These are phyloP conservation scores for Drosophila quadrilineata DNA, from an alignment of 1,140 invertebrate species.

Conservation along the genomic window DNA sequence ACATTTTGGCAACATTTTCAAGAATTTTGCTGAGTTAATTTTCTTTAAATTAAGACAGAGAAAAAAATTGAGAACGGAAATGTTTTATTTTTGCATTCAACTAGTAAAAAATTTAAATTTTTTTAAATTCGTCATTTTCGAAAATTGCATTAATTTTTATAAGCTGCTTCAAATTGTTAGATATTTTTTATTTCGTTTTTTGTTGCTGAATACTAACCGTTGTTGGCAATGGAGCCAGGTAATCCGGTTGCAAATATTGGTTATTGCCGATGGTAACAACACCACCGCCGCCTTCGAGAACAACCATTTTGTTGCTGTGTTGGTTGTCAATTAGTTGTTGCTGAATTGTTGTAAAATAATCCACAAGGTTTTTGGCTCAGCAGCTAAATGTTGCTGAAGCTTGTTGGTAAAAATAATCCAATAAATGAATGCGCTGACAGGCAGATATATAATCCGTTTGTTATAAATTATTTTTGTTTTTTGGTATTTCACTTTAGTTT, in stretches of 20 bases:
- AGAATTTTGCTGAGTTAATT: background rate
- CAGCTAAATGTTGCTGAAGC: background rate
- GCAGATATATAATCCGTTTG: constrained; percentile 37
- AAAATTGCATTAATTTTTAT: background rate
- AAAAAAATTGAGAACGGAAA: no score
- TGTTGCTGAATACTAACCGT: constrained; percentile 89
- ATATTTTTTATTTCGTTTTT: background rate
- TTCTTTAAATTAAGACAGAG: background rate
- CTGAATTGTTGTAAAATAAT: constrained; percentile 39
- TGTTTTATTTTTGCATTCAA: background rate
- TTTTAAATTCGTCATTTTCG: background rate
- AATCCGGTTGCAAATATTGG: constrained; percentile 96
- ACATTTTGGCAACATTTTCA: background rate
- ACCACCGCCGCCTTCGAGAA: constrained; percentile 91
- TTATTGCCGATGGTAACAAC: constrained; percentile 94
- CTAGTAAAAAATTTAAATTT: background rate
- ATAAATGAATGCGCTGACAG: constrained; percentile 32
- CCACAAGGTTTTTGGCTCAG: constrained; percentile 43
- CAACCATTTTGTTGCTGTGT: constrained; percentile 88
- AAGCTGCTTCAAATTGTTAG: background rate
- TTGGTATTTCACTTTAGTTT: constrained; percentile 14
- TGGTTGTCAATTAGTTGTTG: constrained; percentile 25
- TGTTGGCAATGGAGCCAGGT: constrained; percentile 93
- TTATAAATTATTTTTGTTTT: constrained; percentile 5
- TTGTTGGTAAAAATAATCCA: constrained; percentile 43